A percentile compares a stretch with the other conserved stretches of the same genome.
Evolutionary conservation across 23 tunicate species (phyloP).

Genomic region (Ascidia mentula): DNA sequence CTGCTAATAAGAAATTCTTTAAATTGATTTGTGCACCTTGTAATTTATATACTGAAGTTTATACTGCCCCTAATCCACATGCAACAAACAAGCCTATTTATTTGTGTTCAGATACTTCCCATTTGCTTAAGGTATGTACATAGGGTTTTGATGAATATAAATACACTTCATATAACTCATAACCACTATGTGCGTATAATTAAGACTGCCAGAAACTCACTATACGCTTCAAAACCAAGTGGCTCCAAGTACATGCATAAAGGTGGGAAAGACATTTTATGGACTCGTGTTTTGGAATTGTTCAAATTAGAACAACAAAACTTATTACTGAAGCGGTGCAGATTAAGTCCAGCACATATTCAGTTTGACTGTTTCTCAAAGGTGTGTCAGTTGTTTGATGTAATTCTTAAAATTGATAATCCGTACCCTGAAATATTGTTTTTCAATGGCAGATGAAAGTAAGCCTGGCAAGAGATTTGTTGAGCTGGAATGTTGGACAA

Average conservation of each 20-base stretch:
- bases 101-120: conserved; percentile 16
- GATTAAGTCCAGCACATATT: conserved; percentile 2
- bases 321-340: neutral
- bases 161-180: neutral
- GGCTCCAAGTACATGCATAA: neutral
- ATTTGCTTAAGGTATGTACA: conserved; percentile 11
- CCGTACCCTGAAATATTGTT: too few relatives aligned
- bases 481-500: conserved; percentile 27
- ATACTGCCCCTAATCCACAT: conserved; percentile 9
- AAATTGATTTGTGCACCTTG: neutral
- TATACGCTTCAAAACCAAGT: conserved; percentile 12
- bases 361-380: too few relatives aligned
- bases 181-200: neutral
- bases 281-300: conserved; percentile 21
- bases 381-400: too few relatives aligned
- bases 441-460: conserved; percentile 29
- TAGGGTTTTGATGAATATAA: neutral
- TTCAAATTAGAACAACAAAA: conserved; percentile 12
- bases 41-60: neutral
- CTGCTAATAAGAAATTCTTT: neutral
- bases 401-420: too few relatives aligned
- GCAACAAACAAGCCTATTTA: conserved; percentile 1
- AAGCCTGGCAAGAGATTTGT: conserved; percentile 3
- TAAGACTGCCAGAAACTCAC: conserved; percentile 22
- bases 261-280: neutral